Percentiles rank a stretch among this genome's conserved stretches.
Evolutionary conservation across 2,888 invertebrate genomes (phyloP).

Genomic region (Andrena hattorfiana): DNA sequence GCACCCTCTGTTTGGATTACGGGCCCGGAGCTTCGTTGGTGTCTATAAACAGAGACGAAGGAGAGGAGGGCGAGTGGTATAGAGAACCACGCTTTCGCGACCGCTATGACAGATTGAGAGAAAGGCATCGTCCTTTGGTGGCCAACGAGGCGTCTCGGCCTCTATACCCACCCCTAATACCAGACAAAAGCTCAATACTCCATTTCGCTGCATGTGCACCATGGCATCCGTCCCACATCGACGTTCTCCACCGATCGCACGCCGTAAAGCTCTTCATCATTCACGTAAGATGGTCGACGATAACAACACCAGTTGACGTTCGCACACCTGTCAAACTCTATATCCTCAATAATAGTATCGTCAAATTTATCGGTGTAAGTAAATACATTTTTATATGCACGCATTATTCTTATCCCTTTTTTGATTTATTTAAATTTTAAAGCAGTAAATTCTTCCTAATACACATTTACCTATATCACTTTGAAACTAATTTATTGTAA

Average conservation of each 20-base stretch:
- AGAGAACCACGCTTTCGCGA: constrained; percentile 67
- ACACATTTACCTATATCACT: neutral
- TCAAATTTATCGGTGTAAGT: neutral
- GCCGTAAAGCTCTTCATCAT: constrained; percentile 53
- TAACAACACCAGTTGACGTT: constrained; percentile 28
- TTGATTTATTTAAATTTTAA: too few species aligned
- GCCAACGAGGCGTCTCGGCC: constrained; percentile 81
- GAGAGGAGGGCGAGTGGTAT: constrained; percentile 62
- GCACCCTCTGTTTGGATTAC: constrained; percentile 83
- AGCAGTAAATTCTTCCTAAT: neutral
- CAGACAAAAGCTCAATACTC: constrained; percentile 69
- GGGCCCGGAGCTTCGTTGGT: constrained; percentile 75
- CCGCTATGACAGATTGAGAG: constrained; percentile 79
- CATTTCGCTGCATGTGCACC: constrained; percentile 62
- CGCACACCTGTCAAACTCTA: constrained; percentile 38
- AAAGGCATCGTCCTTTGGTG: constrained; percentile 77
- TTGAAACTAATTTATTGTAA: neutral
- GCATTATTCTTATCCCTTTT: too few species aligned
- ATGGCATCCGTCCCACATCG: constrained; percentile 40
- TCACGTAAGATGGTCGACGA: constrained; percentile 52
- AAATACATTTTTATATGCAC: neutral
- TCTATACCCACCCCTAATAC: constrained; percentile 59
- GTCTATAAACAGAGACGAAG: constrained; percentile 80
- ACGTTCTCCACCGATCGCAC: constrained; percentile 30
- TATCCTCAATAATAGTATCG: neutral